A percentile compares a stretch with the other conserved stretches of the same genome.
phyloP scores from a whole-genome alignment of 2,888 invertebrate genomes.

The Falcaria lacertinaria region DNA sequence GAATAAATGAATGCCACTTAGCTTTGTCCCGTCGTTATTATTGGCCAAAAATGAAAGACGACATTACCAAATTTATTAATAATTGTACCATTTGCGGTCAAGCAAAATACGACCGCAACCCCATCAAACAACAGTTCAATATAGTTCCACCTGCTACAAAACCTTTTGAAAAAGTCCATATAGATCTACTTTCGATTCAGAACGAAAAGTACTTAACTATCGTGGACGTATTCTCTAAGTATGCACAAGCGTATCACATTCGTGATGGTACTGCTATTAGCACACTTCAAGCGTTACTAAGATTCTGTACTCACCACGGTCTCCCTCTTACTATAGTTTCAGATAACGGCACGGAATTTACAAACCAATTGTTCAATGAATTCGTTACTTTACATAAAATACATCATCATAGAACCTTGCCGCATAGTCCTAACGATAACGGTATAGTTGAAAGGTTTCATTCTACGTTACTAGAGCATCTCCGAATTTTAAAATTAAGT shows the following conservation, averaged over 20 bases:
- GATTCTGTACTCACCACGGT: constrained; percentile 11
- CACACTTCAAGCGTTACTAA: constrained; percentile 12
- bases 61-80: constrained; percentile 21
- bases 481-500: constrained; percentile 3
- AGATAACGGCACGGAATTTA: not conserved
- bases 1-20: constrained; percentile 20
- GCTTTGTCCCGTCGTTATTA: constrained; percentile 18
- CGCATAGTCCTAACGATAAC: not conserved
- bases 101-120: constrained; percentile 17
- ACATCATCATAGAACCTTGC: not conserved
- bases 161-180: constrained; percentile 18
- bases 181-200: constrained; percentile 16
- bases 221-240: constrained; percentile 14
- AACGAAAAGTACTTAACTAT: constrained; percentile 20
- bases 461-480: constrained; percentile 5
- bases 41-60: constrained; percentile 25
- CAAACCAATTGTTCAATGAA: not conserved
- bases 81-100: constrained; percentile 10
- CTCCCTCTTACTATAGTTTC: not conserved
- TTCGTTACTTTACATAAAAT: not conserved
- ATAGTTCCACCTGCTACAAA: constrained; percentile 16
- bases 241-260: constrained; percentile 14
- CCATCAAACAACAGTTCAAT: constrained; percentile 9
- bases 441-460: not conserved
- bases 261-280: constrained; percentile 15